Evolutionary conservation across 1,140 invertebrate species (phyloP), one percentile per base, ranked within the genome.

Genomic region (Drosophila lowei): DNA sequence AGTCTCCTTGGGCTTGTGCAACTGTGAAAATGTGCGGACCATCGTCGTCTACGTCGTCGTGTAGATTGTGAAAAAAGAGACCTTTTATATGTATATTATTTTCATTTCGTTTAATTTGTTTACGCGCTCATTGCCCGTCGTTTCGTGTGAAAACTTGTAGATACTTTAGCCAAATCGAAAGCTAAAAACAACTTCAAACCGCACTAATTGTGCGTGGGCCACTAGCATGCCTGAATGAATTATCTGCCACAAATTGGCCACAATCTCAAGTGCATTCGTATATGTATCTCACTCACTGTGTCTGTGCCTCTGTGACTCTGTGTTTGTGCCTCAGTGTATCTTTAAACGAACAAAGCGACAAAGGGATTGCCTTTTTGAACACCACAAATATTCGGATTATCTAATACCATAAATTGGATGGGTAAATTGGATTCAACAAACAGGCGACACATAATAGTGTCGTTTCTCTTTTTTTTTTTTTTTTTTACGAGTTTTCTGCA

Each of bases 1-100:
- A 90, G 88, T 90, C 84, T 90, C 88, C 88, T 90, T 90, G 88
- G 80, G 79, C 73, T 88, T 72, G 88, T 90, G 88, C 71, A 78
- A 89, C 79, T 79, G 83, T 88, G 71, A 80, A 90, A 90, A 90
- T 90, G 88, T 90, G 79, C 77, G 83, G 41, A 75, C 72, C 81
- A 38, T 38, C 34, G 11, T 38, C 11, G 34, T 38, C 11, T 11
- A 13, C 11, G 34, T 38, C 11, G 3, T 38, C 34, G 73, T 57
- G 53, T 75, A 43, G 57, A 41, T 66, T 48, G 60, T 74, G 72
- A 73, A 80, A 74, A 74, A 43, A 52, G n/a, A n/a, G 72, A 64
- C 71, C 49, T 57, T 56, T 55, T 66, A 65, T 47, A 53, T 23
- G 53, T 79, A 60, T 75, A 68, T 76, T 52, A 66, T 58, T 70